phyloP scores from a whole-genome alignment of 2,113 vertebrate species.

The Stictonetta naevosa region DNA sequence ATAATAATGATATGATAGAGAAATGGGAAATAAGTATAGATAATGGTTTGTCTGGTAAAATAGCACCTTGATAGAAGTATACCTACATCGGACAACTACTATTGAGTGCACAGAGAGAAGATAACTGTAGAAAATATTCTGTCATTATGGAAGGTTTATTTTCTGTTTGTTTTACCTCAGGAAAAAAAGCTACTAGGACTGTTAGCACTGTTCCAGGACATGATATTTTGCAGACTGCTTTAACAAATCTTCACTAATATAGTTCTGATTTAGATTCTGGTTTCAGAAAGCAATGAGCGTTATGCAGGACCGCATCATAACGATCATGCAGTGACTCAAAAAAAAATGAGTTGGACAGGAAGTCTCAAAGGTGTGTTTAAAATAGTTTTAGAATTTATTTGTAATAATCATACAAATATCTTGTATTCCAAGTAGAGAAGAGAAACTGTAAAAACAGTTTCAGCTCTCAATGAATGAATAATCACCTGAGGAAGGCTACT shows the following conservation, averaged over 20 bases:
- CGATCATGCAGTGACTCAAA: neutral
- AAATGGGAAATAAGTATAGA: neutral
- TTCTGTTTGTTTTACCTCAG: neutral
- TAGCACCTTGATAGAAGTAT: neutral
- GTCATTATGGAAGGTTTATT: neutral
- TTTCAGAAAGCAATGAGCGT: neutral
- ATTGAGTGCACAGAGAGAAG: neutral
- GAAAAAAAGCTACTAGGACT: neutral
- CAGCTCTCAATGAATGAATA: neutral
- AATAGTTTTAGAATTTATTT: neutral
- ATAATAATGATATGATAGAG: neutral
- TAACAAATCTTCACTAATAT: neutral
- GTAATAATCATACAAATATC: neutral
- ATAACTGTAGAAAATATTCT: neutral
- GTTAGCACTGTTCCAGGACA: neutral
- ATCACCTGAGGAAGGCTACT: neutral
- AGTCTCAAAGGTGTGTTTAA: neutral
- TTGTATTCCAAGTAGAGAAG: neutral
- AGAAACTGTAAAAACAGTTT: neutral
- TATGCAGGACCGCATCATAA: neutral
- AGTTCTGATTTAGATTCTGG: neutral
- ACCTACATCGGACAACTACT: no score
- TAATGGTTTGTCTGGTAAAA: neutral
- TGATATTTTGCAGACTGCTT: neutral
- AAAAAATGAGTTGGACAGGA: neutral